These are phyloP conservation scores for Argyra leucocephala DNA, from an alignment of 2,888 invertebrate genomes.

Conservation along the genomic window DNA sequence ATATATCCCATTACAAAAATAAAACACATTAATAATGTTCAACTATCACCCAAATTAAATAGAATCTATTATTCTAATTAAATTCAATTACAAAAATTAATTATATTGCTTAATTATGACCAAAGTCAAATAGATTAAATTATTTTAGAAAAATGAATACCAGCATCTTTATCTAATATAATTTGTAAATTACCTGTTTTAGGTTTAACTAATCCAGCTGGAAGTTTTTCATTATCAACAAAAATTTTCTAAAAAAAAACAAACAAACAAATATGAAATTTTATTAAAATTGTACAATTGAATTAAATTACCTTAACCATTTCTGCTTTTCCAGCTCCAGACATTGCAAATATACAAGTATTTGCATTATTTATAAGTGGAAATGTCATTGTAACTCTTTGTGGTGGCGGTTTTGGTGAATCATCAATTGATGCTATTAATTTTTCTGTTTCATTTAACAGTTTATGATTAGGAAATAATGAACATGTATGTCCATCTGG, in stretches of 20 bases:
- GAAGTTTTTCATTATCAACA: constrained; percentile 63
- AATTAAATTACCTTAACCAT: constrained; percentile 65
- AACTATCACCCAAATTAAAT: no score
- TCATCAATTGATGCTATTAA: constrained; percentile 79
- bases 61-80: no score
- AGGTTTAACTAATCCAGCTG: constrained; percentile 67
- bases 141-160: constrained; percentile 16
- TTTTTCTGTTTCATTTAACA: constrained; percentile 52
- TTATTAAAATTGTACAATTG: background rate
- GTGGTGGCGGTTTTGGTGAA: constrained; percentile 92
- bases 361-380: constrained; percentile 81
- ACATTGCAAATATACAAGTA: constrained; percentile 72
- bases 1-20: no score
- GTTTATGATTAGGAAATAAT: constrained; percentile 74
- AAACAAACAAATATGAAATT: constrained; percentile 15
- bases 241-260: constrained; percentile 60
- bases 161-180: constrained; percentile 53
- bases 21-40: no score
- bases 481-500: constrained; percentile 99
- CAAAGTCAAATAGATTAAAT: no score
- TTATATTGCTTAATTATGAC: no score
- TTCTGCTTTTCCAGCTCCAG: constrained; percentile 80
- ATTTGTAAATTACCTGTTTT: constrained; percentile 56
- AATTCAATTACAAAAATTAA: no score
- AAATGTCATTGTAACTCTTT: constrained; percentile 82